These are phyloP conservation scores for Pelagia noctiluca DNA, from an alignment of 30 jellyfish, hydroid and myxozoan species.

Conservation along the genomic window DNA sequence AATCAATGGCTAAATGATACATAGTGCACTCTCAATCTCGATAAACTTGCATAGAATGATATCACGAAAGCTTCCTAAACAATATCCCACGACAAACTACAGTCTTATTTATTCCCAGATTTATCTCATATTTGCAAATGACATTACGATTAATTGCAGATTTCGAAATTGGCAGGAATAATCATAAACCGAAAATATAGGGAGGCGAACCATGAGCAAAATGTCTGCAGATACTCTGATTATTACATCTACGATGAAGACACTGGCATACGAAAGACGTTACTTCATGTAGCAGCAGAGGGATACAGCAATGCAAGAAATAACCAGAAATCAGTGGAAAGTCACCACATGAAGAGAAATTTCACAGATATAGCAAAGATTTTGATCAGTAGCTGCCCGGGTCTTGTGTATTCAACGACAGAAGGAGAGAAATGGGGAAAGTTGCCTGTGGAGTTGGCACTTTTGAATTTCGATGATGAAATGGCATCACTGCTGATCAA, in stretches of 20 bases:
- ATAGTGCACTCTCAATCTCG: too few relatives aligned
- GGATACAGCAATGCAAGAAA: conserved; percentile 5
- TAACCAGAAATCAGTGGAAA: not conserved
- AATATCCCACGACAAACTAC: too few relatives aligned
- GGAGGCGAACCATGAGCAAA: not conserved
- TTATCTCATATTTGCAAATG: too few relatives aligned
- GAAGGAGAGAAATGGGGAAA: conserved; percentile 56
- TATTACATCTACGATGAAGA: conserved; percentile 12
- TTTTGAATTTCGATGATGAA: conserved; percentile 37
- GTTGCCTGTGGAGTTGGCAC: conserved; percentile 54
- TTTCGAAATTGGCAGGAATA: conserved; percentile 24
- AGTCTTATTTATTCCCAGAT: too few relatives aligned
- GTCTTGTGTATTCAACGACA: conserved; percentile 46
- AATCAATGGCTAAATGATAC: too few relatives aligned
- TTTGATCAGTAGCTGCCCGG: conserved; percentile 17
- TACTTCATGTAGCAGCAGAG: conserved; percentile 53
- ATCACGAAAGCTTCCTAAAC: too few relatives aligned
- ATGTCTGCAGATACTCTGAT: conserved; percentile 36
- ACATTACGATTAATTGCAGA: too few relatives aligned
- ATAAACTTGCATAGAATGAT: too few relatives aligned
- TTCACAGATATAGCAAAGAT: conserved; percentile 26
- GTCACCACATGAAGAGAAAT: not conserved
- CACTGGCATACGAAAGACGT: conserved; percentile 34
- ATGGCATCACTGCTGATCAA: conserved; percentile 35
- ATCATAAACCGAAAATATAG: conserved; percentile 19